Percentiles rank a stretch among this genome's conserved stretches.
phyloP scores from a whole-genome alignment of 1,140 invertebrate genomes.

The Bradynema listronoti region DNA sequence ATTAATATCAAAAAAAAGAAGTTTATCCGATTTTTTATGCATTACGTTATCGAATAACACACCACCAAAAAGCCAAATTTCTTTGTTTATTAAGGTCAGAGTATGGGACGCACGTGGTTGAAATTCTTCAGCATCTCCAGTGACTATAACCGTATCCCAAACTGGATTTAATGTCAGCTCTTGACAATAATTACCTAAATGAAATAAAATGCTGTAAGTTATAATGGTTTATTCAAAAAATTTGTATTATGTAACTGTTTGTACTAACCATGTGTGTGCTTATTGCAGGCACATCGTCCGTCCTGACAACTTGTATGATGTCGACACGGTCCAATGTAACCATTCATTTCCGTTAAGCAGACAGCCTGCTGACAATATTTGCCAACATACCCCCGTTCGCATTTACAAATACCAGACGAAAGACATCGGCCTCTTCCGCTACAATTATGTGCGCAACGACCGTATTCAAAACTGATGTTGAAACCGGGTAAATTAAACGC shows the following conservation, averaged over 20 bases:
- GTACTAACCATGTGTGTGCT: constrained; percentile 8
- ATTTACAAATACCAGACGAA: constrained; percentile 11
- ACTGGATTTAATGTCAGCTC: constrained; percentile 5
- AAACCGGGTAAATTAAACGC: constrained; percentile 55
- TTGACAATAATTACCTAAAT: constrained; percentile 16
- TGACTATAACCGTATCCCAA: constrained; percentile 5
- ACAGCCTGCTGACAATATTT: constrained; percentile 14
- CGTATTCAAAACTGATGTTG: constrained; percentile 48
- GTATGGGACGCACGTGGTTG: constrained; percentile 47
- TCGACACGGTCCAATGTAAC: neutral
- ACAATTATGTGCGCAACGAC: constrained; percentile 46
- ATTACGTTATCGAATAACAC: constrained; percentile 20
- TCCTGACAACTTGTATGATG: neutral
- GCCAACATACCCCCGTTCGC: constrained; percentile 7
- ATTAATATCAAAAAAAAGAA: constrained; percentile 31
- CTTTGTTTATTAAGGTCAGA: constrained; percentile 31
- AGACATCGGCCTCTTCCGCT: neutral
- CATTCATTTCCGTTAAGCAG: no score
- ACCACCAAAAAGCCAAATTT: constrained; percentile 50
- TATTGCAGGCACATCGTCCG: constrained; percentile 15
- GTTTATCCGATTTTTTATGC: constrained; percentile 20
- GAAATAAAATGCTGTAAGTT: neutral
- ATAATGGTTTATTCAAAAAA: neutral
- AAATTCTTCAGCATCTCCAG: constrained; percentile 10
- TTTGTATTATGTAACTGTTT: neutral